These are phyloP conservation scores for Galerucella nymphaeae DNA, from an alignment of 2,888 invertebrate genomes.

Conservation along the genomic window DNA sequence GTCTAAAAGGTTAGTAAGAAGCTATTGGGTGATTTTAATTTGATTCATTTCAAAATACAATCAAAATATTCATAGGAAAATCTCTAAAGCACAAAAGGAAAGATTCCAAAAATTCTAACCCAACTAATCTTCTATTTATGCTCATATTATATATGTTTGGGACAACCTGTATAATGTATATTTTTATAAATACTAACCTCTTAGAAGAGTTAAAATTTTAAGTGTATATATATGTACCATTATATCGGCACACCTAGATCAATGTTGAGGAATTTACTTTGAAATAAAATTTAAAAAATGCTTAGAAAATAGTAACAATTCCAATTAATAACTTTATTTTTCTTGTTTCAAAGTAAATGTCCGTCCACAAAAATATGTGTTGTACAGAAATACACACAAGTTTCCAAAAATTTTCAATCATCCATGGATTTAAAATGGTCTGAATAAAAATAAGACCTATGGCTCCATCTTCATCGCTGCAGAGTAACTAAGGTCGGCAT, in stretches of 20 bases:
- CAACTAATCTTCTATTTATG: background rate
- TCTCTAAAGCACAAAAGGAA: too few species aligned
- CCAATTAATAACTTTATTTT: background rate
- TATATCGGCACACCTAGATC: slow-evolving; percentile 17
- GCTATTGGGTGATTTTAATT: too few species aligned
- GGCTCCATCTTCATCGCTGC: too few species aligned
- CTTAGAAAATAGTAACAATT: background rate
- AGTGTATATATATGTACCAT: slow-evolving; percentile 28
- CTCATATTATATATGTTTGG: background rate
- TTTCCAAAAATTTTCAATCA: background rate
- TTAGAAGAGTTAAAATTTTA: slow-evolving; percentile 16
- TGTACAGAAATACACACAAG: slow-evolving; percentile 3
- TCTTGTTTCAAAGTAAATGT: slow-evolving; percentile 2
- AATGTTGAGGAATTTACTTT: slow-evolving; percentile 3
- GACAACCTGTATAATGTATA: background rate
- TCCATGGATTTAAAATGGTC: too few species aligned
- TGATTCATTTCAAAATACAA: too few species aligned
- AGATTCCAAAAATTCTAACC: too few species aligned
- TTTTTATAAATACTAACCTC: slow-evolving; percentile 5
- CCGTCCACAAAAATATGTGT: background rate
- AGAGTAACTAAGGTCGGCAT: too few species aligned
- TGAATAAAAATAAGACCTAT: too few species aligned
- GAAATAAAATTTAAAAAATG: slow-evolving; percentile 3
- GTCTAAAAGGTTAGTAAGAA: slow-evolving; percentile 1
- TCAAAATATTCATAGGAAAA: too few species aligned